Conservation (phyloP, 2,797 vertebrate genomes). For the Ctenosaura bakeri region DNA sequence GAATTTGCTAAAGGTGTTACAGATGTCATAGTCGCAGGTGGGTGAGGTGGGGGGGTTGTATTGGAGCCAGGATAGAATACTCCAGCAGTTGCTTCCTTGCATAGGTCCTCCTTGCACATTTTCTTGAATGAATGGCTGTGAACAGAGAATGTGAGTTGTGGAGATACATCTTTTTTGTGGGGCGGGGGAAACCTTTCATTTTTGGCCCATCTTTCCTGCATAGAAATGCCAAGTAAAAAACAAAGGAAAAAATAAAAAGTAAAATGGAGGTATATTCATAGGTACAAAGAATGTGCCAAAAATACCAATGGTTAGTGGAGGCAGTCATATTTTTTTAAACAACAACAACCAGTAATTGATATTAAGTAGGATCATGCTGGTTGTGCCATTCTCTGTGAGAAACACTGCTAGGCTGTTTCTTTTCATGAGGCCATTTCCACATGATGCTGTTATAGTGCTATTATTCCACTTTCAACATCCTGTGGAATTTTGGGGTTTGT, state of each 20-base stretch:
- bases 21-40: neutral
- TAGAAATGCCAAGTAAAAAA: neutral
- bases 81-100: neutral
- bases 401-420: neutral
- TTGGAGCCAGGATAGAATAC: neutral
- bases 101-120: neutral
- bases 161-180: neutral
- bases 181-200: neutral
- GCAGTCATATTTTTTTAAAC: neutral
- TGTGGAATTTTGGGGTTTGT: too few species aligned
- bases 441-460: too few species aligned
- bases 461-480: too few species aligned
- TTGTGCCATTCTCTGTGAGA: neutral
- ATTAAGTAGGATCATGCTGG: neutral
- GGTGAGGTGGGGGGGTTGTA: too few species aligned
- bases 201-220: neutral
- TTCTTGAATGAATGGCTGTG: neutral
- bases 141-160: neutral
- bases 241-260: neutral
- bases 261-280: neutral
- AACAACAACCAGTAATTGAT: neutral
- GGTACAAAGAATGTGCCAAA: neutral
- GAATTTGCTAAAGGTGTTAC: neutral
- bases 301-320: neutral
- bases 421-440: neutral